Percentiles rank a stretch among this genome's conserved stretches.
phyloP scores from a whole-genome alignment of 2,888 invertebrate species.

The Phalangium opilio region DNA sequence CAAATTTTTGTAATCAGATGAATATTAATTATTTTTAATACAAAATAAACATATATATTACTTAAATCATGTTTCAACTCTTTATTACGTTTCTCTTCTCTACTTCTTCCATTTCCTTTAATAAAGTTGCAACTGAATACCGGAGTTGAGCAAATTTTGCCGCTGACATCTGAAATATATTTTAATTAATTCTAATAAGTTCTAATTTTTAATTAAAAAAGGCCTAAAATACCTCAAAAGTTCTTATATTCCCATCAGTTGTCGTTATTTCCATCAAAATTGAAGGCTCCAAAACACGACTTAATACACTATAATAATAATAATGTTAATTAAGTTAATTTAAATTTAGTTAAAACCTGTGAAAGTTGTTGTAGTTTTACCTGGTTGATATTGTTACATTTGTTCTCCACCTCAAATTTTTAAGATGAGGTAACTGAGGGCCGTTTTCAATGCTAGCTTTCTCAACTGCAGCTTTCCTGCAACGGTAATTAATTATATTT shows the following conservation, averaged over 20 bases:
- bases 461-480: no score
- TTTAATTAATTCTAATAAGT: background rate
- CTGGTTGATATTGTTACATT: constrained; percentile 17
- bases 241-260: constrained; percentile 9
- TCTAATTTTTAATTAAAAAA: background rate
- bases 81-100: constrained; percentile 16
- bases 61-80: background rate
- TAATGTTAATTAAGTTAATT: no score
- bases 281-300: constrained; percentile 14
- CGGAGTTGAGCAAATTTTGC: constrained; percentile 14
- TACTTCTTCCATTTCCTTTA: constrained; percentile 16
- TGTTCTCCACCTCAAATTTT: constrained; percentile 10
- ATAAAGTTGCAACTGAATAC: constrained; percentile 13
- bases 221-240: constrained; percentile 12
- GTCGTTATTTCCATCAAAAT: constrained; percentile 11
- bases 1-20: no score
- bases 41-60: background rate
- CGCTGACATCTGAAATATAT: constrained; percentile 10
- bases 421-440: constrained; percentile 11
- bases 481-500: no score
- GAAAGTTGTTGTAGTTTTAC: no score
- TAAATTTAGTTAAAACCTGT: no score
- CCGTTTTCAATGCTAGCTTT: background rate
- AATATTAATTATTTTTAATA: background rate
- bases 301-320: constrained; percentile 7